Evolutionary conservation across 2,797 vertebrate species (phyloP).

Genomic region (Falco columbarius): DNA sequence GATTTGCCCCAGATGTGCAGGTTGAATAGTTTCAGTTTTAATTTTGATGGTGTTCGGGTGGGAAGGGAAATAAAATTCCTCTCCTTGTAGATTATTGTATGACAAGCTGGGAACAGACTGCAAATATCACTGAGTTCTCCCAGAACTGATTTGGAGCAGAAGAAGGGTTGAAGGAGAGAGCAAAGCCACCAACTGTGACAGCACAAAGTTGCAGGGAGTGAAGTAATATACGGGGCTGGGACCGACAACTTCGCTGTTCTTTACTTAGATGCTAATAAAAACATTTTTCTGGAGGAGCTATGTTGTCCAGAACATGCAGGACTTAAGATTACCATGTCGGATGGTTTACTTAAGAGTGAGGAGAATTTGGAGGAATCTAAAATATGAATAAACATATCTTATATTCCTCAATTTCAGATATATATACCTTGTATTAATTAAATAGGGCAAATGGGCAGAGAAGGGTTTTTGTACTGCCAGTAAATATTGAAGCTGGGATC

Average conservation of each 20-base stretch:
- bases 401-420: background rate
- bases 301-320: background rate
- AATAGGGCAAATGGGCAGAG: background rate
- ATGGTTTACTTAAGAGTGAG: background rate
- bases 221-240: rapidly evolving
- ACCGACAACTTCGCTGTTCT: rapidly evolving
- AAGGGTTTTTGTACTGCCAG: background rate
- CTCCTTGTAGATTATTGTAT: background rate
- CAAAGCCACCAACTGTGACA: background rate
- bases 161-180: background rate
- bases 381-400: background rate
- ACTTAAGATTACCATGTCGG: background rate
- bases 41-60: background rate
- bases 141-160: background rate
- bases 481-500: conserved; percentile 48
- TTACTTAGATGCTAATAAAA: background rate
- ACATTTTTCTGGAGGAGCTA: background rate
- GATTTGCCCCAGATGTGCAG: background rate
- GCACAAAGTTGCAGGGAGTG: rapidly evolving
- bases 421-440: conserved; percentile 21
- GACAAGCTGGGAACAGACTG: background rate
- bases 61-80: background rate
- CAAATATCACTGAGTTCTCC: background rate
- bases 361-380: background rate
- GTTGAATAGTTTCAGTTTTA: background rate